Evolutionary conservation across 2,113 vertebrate genomes (phyloP), one percentile per base, ranked within the genome.

Genomic region (Cebus imitator): DNA sequence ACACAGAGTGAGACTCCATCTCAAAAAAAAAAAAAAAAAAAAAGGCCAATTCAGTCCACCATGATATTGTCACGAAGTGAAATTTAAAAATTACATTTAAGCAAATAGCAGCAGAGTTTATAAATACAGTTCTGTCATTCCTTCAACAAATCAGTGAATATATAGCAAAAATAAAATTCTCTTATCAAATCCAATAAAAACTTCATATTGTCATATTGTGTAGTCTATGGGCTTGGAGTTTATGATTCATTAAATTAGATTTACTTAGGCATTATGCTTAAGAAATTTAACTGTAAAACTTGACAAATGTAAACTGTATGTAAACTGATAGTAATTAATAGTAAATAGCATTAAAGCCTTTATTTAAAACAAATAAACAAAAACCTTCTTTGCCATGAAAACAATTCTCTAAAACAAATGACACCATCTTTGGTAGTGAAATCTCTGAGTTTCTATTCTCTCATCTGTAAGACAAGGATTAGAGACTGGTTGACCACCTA

Each of bases 21-120:
- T 32, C 27, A 64, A 64, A 32, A 30, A 61, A 61, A 10, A 61
- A 30, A 61, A 61, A 10, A 61, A 61, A 61, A 27, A 27, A 6
- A 64, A 64, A 30, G 30, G 61, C 27, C 27, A 30, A 32, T 87
- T 79, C 25, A 76, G 58, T 20, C 3, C 21, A 83, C 18, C 45
- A 64, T n/a, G 8, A 27, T 79, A 87, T 13, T 91, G 87, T 86
- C 17, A 2, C 61, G 52, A 75, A 86, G 40, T 37, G 40, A 88
- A 64, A 90, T 78, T 90, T 94, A 40, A 90, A 86, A 91, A 81
- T 89, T 68, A 95, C 30, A 66, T 84, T 85, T 79, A 95, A 1
- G 4, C 61, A 95, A 78, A 92, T 83, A 93, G 43, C 35, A 57
- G 48, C 12, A 81, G 25, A 83, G 50, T 50, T 73, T 87, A 2